Percentiles rank a stretch among this genome's conserved stretches.
Conservation (phyloP, 2,797 vertebrate species). For the Alfaro cultratus region DNA sequence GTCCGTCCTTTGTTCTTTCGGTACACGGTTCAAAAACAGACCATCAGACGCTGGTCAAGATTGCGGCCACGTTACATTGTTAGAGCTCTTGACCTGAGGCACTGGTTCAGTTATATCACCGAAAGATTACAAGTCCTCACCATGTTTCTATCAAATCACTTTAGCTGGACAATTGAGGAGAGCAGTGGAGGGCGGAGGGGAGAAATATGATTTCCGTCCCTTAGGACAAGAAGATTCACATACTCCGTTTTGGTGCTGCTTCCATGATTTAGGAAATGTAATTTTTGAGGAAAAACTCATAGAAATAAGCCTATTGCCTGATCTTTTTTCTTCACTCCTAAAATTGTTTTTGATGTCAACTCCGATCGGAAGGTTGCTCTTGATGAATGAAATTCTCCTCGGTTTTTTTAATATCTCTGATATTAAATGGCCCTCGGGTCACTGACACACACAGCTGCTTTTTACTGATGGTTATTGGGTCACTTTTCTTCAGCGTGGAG, state of each 20-base stretch:
- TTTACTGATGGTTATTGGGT: conserved; percentile 46
- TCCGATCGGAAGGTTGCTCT: conserved; percentile 16
- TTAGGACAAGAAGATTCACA: conserved; percentile 23
- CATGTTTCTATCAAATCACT: conserved; percentile 34
- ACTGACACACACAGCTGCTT: conserved; percentile 24
- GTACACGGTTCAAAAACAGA: conserved; percentile 13
- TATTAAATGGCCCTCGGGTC: conserved; percentile 64
- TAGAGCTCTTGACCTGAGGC: conserved; percentile 19
- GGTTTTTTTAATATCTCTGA: conserved; percentile 51
- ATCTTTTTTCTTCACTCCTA: conserved; percentile 26
- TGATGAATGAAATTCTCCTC: conserved; percentile 49
- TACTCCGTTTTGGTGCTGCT: conserved; percentile 12
- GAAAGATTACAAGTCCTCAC: conserved; percentile 36
- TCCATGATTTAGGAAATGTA: conserved; percentile 26
- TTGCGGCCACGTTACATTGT: conserved; percentile 32
- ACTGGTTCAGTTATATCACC: conserved; percentile 33
- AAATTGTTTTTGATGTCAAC: conserved; percentile 48
- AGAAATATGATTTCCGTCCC: conserved; percentile 17
- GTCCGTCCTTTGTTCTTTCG: not conserved
- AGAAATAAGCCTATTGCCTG: conserved; percentile 17
- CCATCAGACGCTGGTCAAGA: conserved; percentile 36
- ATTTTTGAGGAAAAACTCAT: conserved; percentile 33
- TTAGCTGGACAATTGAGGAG: not conserved
- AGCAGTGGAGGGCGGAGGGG: not conserved
- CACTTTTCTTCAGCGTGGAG: conserved; percentile 18